Conservation (phyloP, 2,888 invertebrate species). For the Diarsia mendica region DNA sequence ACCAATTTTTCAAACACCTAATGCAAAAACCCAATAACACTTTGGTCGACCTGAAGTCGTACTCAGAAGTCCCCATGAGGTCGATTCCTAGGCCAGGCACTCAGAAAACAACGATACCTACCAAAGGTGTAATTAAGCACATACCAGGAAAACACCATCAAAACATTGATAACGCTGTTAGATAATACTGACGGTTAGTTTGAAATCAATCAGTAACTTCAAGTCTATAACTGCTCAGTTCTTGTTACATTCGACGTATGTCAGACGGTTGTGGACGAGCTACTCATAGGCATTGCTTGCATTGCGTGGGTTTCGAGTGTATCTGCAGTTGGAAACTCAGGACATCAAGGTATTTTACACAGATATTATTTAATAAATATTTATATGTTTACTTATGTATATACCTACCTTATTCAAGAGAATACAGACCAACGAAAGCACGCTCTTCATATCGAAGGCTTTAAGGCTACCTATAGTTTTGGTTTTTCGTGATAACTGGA, state of each 20-base stretch:
- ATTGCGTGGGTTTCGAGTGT: not conserved
- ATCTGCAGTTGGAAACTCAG: slow-evolving; percentile 2
- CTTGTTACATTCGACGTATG: not conserved
- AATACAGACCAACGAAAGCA: not conserved
- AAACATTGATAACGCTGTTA: not conserved
- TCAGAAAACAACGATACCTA: not conserved
- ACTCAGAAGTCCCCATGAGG: not conserved
- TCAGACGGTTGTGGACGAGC: not conserved
- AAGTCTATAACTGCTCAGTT: not conserved
- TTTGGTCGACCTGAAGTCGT: not conserved
- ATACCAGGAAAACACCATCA: slow-evolving; percentile 9
- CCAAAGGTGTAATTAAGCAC: not conserved
- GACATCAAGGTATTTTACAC: slow-evolving; percentile 6
- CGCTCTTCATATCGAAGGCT: not conserved
- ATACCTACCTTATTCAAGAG: not conserved
- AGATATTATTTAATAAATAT: not conserved
- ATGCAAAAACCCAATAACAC: not conserved
- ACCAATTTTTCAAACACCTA: not conserved
- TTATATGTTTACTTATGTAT: not conserved
- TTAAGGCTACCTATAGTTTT: not conserved
- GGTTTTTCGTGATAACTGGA: not conserved
- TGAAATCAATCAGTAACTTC: not conserved
- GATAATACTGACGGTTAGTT: slow-evolving; percentile 2
- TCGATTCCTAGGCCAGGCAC: not conserved
- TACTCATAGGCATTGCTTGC: not conserved